Evolutionary conservation across 2,113 vertebrate species (phyloP).

Genomic region (Tupaia tana): DNA sequence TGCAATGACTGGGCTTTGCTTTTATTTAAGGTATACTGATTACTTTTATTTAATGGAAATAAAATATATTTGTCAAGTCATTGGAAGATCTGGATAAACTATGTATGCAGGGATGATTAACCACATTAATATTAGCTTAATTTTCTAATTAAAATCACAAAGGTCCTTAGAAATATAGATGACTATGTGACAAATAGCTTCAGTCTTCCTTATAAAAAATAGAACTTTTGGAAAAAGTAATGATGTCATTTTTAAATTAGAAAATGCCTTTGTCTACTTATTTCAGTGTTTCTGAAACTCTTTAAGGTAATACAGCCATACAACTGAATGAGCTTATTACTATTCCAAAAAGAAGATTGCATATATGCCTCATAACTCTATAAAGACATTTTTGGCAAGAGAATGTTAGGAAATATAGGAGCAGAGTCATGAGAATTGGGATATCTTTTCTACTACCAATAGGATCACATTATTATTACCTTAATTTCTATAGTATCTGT

Average conservation of each 20-base stretch:
- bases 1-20: no score
- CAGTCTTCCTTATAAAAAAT: neutral
- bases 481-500: neutral
- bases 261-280: neutral
- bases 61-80: neutral
- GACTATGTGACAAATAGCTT: neutral
- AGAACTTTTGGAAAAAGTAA: neutral
- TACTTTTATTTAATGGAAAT: conserved; percentile 29
- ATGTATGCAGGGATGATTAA: neutral
- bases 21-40: neutral
- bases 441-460: neutral
- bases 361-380: neutral
- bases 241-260: neutral
- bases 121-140: neutral
- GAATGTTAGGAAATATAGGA: neutral
- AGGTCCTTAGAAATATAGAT: neutral
- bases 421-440: neutral
- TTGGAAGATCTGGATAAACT: neutral
- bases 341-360: neutral
- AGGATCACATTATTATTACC: neutral
- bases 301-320: neutral
- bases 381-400: neutral
- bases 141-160: conserved; percentile 31
- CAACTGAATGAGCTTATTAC: neutral
- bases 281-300: neutral